phyloP scores from a whole-genome alignment of 2,113 vertebrate species.

The Puffinus mauretanicus region DNA sequence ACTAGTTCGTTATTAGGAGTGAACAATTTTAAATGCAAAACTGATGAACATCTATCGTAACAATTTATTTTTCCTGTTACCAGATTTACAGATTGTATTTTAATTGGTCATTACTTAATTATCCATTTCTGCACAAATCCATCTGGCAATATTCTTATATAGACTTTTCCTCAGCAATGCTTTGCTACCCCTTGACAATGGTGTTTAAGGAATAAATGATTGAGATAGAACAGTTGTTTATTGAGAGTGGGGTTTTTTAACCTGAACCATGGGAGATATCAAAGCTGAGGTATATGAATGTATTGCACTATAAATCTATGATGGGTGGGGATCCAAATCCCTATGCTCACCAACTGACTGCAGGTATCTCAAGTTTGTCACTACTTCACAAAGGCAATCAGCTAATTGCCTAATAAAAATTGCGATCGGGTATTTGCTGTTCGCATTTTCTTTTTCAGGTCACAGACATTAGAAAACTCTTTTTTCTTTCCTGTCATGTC shows the following conservation, averaged over 20 bases:
- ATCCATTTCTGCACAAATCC: conserved; percentile 44
- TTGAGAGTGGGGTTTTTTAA: background rate
- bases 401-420: conserved; percentile 44
- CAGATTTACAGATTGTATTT: conserved; percentile 37
- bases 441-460: conserved; percentile 11
- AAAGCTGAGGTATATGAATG: background rate
- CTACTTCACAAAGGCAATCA: conserved; percentile 34
- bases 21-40: conserved; percentile 60
- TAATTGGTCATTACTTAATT: conserved; percentile 67
- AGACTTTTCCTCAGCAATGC: conserved; percentile 22
- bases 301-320: background rate
- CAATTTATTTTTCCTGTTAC: background rate
- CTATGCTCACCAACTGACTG: background rate
- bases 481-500: background rate
- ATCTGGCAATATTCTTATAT: conserved; percentile 29
- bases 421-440: background rate
- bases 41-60: conserved; percentile 48
- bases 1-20: background rate
- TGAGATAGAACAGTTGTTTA: conserved; percentile 11
- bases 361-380: background rate
- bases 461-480: conserved; percentile 1
- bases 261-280: conserved; percentile 24
- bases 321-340: background rate
- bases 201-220: conserved; percentile 14
- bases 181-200: background rate